A percentile compares a stretch with the other conserved stretches of the same genome.
Evolutionary conservation across 2,113 vertebrate species (phyloP).

Genomic region (Cyprinodon brontotheroides): DNA sequence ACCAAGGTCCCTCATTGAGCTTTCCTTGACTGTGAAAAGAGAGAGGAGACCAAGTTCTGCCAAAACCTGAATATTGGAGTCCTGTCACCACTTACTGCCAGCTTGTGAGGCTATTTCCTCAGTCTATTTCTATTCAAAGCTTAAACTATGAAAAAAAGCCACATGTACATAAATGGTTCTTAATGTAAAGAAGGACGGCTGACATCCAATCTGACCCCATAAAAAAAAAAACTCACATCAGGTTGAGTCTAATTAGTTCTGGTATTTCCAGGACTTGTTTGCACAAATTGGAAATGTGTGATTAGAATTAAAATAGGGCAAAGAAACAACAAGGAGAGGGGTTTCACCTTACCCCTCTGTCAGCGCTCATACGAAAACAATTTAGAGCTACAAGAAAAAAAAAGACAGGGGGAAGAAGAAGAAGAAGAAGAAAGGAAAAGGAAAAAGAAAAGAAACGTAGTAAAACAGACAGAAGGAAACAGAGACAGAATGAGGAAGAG

Average conservation of each 20-base stretch:
- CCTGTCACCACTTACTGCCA: constrained; percentile 56
- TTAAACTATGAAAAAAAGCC: not conserved
- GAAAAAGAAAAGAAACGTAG: constrained; percentile 40
- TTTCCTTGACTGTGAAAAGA: constrained; percentile 60
- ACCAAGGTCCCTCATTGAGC: constrained; percentile 54
- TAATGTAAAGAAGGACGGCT: constrained; percentile 17
- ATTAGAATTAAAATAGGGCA: constrained; percentile 86
- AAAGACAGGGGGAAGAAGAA: constrained; percentile 34
- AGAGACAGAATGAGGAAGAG: constrained; percentile 39
- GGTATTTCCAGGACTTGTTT: constrained; percentile 80
- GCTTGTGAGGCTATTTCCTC: constrained; percentile 34
- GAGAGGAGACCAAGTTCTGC: constrained; percentile 52
- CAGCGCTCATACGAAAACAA: constrained; percentile 85
- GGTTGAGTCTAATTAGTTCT: constrained; percentile 77
- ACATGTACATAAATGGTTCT: not conserved
- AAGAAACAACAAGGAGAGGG: constrained; percentile 63
- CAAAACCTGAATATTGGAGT: constrained; percentile 64
- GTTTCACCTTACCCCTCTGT: constrained; percentile 78
- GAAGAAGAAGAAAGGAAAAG: constrained; percentile 5
- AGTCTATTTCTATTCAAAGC: constrained; percentile 45
- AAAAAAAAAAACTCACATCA: constrained; percentile 27
- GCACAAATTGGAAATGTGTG: constrained; percentile 82
- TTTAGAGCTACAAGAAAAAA: constrained; percentile 69
- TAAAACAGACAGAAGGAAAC: constrained; percentile 44
- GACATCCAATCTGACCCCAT: constrained; percentile 34